Conservation (phyloP, 2,113 vertebrate genomes). For the Hipposideros armiger region DNA sequence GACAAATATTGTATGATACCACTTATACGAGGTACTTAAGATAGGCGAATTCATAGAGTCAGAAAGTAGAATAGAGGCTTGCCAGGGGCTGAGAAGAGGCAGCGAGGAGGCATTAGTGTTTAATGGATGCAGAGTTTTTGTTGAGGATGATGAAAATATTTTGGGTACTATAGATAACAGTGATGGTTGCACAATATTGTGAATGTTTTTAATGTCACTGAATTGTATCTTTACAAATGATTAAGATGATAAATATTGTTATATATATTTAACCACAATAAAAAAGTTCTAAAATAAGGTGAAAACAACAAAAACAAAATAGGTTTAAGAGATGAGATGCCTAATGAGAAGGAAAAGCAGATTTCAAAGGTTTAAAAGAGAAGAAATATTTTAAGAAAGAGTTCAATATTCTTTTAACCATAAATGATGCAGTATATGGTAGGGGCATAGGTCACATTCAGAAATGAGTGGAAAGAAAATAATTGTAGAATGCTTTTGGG, state of each 20-base stretch:
- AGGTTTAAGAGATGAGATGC: background rate
- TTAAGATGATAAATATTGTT: background rate
- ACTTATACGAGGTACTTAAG: background rate
- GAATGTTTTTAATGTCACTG: background rate
- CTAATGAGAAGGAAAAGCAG: background rate
- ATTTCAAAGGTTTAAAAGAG: background rate
- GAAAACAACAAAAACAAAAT: background rate
- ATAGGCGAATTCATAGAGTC: background rate
- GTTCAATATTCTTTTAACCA: background rate
- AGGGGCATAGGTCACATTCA: background rate
- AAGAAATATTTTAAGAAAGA: background rate
- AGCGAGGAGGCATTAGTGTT: background rate
- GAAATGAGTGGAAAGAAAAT: background rate
- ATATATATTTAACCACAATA: background rate
- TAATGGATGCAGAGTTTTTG: background rate
- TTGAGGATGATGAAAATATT: background rate
- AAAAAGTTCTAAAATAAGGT: background rate
- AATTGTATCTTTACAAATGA: background rate
- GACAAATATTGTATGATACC: background rate
- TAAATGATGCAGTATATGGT: background rate
- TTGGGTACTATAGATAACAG: background rate
- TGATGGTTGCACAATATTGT: background rate
- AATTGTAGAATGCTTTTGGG: background rate
- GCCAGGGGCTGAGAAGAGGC: background rate
- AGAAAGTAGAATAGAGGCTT: background rate